A percentile compares a stretch with the other conserved stretches of the same genome.
Evolutionary conservation across 1,140 invertebrate species (phyloP).

Genomic region (Chionoecetes opilio): DNA sequence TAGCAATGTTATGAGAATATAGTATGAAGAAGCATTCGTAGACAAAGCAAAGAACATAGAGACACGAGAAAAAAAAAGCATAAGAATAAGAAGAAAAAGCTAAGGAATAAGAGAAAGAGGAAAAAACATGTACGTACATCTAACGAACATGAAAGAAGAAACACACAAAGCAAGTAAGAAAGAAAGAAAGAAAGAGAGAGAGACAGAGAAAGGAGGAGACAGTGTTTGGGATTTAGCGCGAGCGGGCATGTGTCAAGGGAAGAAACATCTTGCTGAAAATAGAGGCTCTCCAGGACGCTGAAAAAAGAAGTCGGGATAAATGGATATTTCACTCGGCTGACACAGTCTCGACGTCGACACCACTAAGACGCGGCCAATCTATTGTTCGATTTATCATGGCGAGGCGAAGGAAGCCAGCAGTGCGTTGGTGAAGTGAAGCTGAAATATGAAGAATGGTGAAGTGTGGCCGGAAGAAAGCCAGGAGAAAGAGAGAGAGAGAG

Average conservation of each 20-base stretch:
- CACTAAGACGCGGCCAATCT: background rate
- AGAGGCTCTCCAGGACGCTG: too few relatives aligned
- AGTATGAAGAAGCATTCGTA: background rate
- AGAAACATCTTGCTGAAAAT: too few relatives aligned
- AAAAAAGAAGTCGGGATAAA: background rate
- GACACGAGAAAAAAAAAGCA: background rate
- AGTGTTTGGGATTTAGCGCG: background rate
- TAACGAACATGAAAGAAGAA: background rate
- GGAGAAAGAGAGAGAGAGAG: too few relatives aligned
- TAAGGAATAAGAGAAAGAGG: background rate
- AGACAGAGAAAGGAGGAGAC: background rate
- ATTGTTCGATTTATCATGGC: conserved; percentile 20
- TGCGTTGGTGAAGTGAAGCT: background rate
- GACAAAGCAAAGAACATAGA: background rate
- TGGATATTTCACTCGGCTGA: conserved; percentile 19
- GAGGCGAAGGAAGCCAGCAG: background rate
- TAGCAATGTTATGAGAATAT: too few relatives aligned
- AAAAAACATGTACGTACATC: too few relatives aligned
- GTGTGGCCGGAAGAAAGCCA: background rate
- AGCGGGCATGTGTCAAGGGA: too few relatives aligned
- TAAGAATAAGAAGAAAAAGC: background rate
- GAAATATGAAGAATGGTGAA: conserved; percentile 30
- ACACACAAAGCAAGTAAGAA: background rate
- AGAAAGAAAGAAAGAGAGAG: background rate
- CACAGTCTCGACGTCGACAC: background rate